These are phyloP conservation scores for Trichopria drosophilae DNA, from an alignment of 2,888 invertebrate species.

Conservation along the genomic window DNA sequence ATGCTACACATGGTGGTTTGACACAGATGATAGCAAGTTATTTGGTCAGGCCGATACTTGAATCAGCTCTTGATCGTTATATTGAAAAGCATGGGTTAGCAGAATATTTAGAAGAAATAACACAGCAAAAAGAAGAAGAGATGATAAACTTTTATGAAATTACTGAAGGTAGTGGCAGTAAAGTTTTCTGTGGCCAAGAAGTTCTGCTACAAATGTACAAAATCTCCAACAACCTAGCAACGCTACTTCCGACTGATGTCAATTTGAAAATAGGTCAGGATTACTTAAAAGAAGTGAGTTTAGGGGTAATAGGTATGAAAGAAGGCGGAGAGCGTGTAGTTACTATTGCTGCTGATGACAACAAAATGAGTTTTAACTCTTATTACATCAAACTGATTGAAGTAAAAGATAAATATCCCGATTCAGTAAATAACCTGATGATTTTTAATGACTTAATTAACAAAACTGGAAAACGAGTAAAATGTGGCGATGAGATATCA, in stretches of 20 bases:
- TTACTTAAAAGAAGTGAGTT: conserved; percentile 26
- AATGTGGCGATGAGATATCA: conserved; percentile 23
- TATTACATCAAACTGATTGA: conserved; percentile 25
- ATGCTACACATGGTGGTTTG: conserved; percentile 24
- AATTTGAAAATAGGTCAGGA: conserved; percentile 27
- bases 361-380: conserved; percentile 26
- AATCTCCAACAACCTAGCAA: conserved; percentile 23
- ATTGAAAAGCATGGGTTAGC: conserved; percentile 25
- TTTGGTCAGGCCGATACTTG: conserved; percentile 24
- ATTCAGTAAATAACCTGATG: conserved; percentile 23
- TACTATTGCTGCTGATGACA: conserved; percentile 26
- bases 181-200: conserved; percentile 25
- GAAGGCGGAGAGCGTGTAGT: conserved; percentile 28
- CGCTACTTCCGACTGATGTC: conserved; percentile 24
- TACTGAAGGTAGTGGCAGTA: conserved; percentile 26
- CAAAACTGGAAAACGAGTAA: conserved; percentile 26
- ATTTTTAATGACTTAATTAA: conserved; percentile 25
- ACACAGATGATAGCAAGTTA: conserved; percentile 23
- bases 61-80: conserved; percentile 26
- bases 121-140: conserved; percentile 26
- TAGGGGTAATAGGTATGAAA: conserved; percentile 27
- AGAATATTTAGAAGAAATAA: conserved; percentile 26
- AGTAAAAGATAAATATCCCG: conserved; percentile 26
- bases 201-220: conserved; percentile 25
- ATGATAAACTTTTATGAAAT: conserved; percentile 26